Conservation (phyloP, 2,113 vertebrate species). For the Grantiella picta region DNA sequence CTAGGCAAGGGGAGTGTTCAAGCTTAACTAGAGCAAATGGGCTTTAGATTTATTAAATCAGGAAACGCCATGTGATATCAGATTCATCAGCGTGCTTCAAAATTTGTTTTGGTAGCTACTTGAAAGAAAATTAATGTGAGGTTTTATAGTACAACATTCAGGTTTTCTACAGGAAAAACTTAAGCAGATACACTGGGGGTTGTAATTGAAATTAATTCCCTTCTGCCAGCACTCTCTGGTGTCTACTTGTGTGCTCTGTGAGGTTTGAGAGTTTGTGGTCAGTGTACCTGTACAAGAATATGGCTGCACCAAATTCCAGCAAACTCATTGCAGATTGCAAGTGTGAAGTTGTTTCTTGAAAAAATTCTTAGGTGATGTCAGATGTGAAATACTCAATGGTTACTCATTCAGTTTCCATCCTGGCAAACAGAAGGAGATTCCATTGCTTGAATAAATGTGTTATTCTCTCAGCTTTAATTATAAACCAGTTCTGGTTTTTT, state of each 20-base stretch:
- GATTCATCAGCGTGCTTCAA: not conserved
- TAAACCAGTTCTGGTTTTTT: not conserved
- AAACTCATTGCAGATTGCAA: not conserved
- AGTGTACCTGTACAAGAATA: not conserved
- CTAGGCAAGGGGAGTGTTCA: rapidly evolving
- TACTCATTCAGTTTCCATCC: rapidly evolving
- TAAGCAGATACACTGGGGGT: not conserved
- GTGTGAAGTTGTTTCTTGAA: too few species aligned
- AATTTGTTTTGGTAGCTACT: not conserved
- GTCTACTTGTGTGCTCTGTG: not conserved
- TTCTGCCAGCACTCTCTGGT: not conserved
- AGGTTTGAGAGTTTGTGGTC: not conserved
- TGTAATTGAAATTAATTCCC: not conserved
- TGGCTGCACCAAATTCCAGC: rapidly evolving
- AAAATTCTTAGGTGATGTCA: rapidly evolving
- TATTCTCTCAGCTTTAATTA: not conserved
- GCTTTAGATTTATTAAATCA: too few species aligned
- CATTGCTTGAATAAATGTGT: rapidly evolving
- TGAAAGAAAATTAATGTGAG: not conserved
- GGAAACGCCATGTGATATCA: too few species aligned
- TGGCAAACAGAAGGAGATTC: not conserved
- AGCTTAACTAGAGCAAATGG: not conserved
- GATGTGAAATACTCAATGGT: not conserved
- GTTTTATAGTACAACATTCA: not conserved
- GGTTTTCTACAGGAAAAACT: not conserved